Evolutionary conservation across 2,797 vertebrate species (phyloP).

Genomic region (Pseudochromis fuscus): DNA sequence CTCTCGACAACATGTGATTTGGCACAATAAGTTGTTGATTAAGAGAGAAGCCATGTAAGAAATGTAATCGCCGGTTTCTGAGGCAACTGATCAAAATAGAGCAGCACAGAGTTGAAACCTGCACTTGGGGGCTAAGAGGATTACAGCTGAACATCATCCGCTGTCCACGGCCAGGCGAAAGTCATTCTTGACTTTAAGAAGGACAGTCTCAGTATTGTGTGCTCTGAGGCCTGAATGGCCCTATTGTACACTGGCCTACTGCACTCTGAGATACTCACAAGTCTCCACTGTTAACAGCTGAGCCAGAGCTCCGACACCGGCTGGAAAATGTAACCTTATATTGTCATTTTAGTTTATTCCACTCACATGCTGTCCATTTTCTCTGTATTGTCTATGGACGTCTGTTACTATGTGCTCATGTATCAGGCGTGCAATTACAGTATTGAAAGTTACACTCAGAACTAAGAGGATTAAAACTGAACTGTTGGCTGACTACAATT

Average conservation of each 20-base stretch:
- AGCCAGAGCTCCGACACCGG: neutral
- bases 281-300: constrained; percentile 27
- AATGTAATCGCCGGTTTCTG: constrained; percentile 29
- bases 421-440: constrained; percentile 5
- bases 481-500: constrained; percentile 31
- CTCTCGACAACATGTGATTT: constrained; percentile 3
- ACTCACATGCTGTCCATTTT: neutral
- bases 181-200: constrained; percentile 70
- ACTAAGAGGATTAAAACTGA: constrained; percentile 38
- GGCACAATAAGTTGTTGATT: constrained; percentile 22
- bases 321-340: constrained; percentile 1
- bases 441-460: constrained; percentile 28
- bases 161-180: constrained; percentile 53
- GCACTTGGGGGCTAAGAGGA: constrained; percentile 70
- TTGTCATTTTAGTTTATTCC: constrained; percentile 19
- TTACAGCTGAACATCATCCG: constrained; percentile 66
- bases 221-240: constrained; percentile 48
- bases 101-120: constrained; percentile 60
- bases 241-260: constrained; percentile 42
- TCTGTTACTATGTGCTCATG: neutral
- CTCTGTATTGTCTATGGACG: neutral
- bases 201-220: constrained; percentile 60
- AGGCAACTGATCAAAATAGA: constrained; percentile 46
- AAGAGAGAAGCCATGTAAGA: constrained; percentile 21
- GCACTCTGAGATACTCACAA: constrained; percentile 48